phyloP scores from a whole-genome alignment of 2,113 vertebrate genomes.

The Entelurus aequoreus region DNA sequence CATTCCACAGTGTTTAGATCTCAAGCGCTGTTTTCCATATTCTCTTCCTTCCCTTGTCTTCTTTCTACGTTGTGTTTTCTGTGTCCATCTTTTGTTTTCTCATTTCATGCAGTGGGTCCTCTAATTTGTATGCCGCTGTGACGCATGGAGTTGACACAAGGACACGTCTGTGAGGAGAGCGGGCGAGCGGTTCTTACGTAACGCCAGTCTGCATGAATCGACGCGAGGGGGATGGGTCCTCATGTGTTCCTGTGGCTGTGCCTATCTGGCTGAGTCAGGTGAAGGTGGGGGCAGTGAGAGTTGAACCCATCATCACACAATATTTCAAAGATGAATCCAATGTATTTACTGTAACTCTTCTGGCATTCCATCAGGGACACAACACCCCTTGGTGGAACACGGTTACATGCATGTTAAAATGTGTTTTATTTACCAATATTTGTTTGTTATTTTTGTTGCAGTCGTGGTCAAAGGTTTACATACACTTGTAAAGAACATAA shows the following conservation, averaged over 20 bases:
- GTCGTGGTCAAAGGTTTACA: too few relatives aligned
- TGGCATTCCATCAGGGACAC: too few relatives aligned
- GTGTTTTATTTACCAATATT: too few relatives aligned
- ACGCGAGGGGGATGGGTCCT: constrained; percentile 22
- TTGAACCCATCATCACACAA: background rate
- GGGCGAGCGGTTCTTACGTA: constrained; percentile 45
- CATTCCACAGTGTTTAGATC: constrained; percentile 20
- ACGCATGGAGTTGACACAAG: constrained; percentile 32
- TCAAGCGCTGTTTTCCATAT: background rate
- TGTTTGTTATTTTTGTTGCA: too few relatives aligned
- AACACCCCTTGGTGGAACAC: too few relatives aligned
- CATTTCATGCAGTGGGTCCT: background rate
- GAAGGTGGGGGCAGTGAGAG: constrained; percentile 4
- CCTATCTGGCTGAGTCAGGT: constrained; percentile 3
- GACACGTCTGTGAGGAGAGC: constrained; percentile 36
- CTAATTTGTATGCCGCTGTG: constrained; percentile 15
- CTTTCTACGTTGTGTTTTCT: background rate
- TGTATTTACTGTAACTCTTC: background rate
- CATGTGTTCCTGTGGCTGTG: background rate
- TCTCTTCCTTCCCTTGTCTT: background rate
- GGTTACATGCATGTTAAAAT: too few relatives aligned
- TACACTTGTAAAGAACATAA: too few relatives aligned
- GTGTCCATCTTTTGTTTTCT: background rate
- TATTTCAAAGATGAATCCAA: background rate
- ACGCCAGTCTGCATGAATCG: constrained; percentile 52